Evolutionary conservation across 2,888 invertebrate species (phyloP).

Genomic region (Mesochorus sp.): DNA sequence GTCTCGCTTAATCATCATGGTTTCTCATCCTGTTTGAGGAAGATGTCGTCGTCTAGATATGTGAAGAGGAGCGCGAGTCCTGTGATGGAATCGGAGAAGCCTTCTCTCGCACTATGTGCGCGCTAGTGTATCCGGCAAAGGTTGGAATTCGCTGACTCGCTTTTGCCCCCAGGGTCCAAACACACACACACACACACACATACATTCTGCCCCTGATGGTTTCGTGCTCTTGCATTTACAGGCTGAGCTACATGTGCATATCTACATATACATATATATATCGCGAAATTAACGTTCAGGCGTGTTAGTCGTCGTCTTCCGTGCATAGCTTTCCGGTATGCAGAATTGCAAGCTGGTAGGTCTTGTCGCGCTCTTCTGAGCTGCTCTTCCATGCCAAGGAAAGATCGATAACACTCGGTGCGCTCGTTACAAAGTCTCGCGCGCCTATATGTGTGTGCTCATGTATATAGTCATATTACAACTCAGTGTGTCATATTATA

Average conservation of each 20-base stretch:
- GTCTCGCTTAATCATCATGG: slow-evolving; percentile 4
- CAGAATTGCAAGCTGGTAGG: slow-evolving; percentile 9
- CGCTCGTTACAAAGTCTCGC: slow-evolving; percentile 59
- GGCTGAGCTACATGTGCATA: slow-evolving; percentile 45
- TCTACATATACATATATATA: no score
- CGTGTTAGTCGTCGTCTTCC: slow-evolving; percentile 33
- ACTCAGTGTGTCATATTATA: slow-evolving; percentile 2
- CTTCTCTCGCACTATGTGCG: not conserved
- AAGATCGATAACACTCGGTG: slow-evolving; percentile 62
- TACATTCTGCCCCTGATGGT: not conserved
- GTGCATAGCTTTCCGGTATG: not conserved
- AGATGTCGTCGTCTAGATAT: slow-evolving; percentile 31
- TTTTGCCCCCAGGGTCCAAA: slow-evolving; percentile 25
- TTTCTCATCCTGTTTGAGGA: slow-evolving; percentile 27
- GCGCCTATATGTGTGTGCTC: slow-evolving; percentile 33
- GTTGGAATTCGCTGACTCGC: slow-evolving; percentile 43
- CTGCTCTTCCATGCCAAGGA: not conserved
- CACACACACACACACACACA: not conserved
- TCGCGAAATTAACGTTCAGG: slow-evolving; percentile 58
- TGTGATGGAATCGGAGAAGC: not conserved
- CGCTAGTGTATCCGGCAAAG: slow-evolving; percentile 20
- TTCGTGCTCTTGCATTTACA: slow-evolving; percentile 39
- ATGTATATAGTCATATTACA: slow-evolving; percentile 35
- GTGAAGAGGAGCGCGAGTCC: slow-evolving; percentile 28
- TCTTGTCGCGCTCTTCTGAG: not conserved